phyloP scores from a whole-genome alignment of 1,140 invertebrate species.

The Trichonephila clavata region DNA sequence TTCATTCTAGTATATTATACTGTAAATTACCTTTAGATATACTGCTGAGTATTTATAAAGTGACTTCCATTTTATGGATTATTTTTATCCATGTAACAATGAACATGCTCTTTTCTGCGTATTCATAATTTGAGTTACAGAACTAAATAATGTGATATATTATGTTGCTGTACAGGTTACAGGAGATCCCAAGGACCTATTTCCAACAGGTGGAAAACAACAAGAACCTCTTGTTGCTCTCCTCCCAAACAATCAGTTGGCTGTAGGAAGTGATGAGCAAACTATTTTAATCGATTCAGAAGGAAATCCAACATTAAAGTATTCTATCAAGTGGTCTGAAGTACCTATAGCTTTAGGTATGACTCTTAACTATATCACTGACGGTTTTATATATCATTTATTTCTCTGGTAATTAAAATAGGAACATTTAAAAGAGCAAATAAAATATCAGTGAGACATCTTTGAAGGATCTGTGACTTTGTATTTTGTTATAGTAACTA shows the following conservation, averaged over 20 bases:
- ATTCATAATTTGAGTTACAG: background rate
- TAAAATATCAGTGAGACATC: no score
- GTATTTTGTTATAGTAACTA: no score
- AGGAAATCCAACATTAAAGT: constrained; percentile 86
- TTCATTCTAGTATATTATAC: background rate
- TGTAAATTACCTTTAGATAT: no score
- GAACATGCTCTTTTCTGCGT: no score
- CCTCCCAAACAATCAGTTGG: constrained; percentile 87
- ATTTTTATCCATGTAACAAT: background rate
- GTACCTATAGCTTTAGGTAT: constrained; percentile 86
- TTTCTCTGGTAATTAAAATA: no score
- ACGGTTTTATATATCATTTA: no score
- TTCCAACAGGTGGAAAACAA: constrained; percentile 89
- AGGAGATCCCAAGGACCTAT: constrained; percentile 89
- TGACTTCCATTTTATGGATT: background rate
- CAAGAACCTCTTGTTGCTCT: constrained; percentile 91
- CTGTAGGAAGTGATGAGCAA: constrained; percentile 90
- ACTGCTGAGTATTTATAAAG: no score
- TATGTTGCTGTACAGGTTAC: constrained; percentile 79
- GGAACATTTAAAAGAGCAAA: no score
- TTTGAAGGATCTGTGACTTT: no score
- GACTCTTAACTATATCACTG: no score
- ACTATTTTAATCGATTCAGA: constrained; percentile 90
- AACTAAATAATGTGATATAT: background rate
- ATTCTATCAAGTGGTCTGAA: constrained; percentile 91